Percentiles rank a stretch among this genome's conserved stretches.
Conservation (phyloP, 2,113 vertebrate species). For the Triplophysa tibetana region DNA sequence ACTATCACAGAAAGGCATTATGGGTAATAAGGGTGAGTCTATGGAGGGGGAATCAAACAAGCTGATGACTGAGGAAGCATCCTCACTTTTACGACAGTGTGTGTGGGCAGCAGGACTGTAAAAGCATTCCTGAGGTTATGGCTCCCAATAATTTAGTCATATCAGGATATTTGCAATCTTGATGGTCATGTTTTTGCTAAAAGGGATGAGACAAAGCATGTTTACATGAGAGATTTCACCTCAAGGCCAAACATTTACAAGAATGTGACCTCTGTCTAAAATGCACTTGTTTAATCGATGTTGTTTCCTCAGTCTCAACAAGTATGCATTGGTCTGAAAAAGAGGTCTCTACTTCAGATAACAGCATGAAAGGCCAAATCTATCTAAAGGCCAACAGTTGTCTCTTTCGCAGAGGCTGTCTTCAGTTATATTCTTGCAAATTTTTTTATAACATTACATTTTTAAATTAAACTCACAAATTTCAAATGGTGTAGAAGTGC, state of each 20-base stretch:
- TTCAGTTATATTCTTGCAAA: background rate
- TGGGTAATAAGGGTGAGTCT: background rate
- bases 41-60: background rate
- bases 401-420: background rate
- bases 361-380: background rate
- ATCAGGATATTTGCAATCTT: background rate
- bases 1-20: background rate
- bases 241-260: background rate
- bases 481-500: no score
- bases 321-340: background rate
- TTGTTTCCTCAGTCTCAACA: background rate
- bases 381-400: no score
- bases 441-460: no score
- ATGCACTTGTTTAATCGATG: background rate
- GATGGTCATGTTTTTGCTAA: background rate
- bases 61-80: background rate
- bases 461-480: no score
- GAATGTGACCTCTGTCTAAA: background rate
- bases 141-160: conserved; percentile 5
- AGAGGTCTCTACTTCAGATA: background rate
- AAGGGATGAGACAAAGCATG: background rate
- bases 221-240: background rate
- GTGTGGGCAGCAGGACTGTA: background rate
- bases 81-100: background rate
- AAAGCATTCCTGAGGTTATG: conserved; percentile 5